Conservation (phyloP, 1,140 invertebrate genomes). For the Anagrus nilaparvatae region DNA sequence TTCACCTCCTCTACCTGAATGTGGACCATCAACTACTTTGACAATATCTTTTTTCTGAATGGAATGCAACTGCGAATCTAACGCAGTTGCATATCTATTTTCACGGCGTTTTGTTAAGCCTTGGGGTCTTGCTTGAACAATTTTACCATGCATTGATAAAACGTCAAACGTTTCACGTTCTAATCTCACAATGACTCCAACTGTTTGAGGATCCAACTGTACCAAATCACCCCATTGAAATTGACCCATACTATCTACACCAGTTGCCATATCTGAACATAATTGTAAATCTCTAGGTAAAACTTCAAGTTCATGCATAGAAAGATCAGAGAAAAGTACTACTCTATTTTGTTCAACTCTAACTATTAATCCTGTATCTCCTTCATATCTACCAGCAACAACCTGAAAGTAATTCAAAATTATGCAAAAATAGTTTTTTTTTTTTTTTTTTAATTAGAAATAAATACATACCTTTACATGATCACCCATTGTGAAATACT, state of each 20-base stretch:
- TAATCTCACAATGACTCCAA: conserved; percentile 93
- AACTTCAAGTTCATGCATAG: conserved; percentile 91
- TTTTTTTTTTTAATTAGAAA: neutral
- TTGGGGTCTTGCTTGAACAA: conserved; percentile 83
- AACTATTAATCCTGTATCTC: conserved; percentile 94
- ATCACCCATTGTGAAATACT: conserved; percentile 93
- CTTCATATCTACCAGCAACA: conserved; percentile 75
- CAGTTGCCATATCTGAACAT: conserved; percentile 94
- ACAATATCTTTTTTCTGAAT: conserved; percentile 91
- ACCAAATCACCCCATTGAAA: conserved; percentile 99
- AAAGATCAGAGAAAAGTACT: conserved; percentile 91
- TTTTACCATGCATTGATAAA: conserved; percentile 85
- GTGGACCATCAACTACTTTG: conserved; percentile 91
- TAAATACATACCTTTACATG: conserved; percentile 83
- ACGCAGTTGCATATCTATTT: conserved; percentile 73
- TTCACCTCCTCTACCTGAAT: conserved; percentile 85
- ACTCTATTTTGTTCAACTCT: conserved; percentile 86
- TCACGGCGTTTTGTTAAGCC: conserved; percentile 83
- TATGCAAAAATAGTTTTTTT: neutral
- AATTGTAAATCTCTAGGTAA: conserved; percentile 85
- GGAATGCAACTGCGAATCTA: conserved; percentile 89
- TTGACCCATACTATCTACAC: conserved; percentile 95
- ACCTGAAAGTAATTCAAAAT: conserved; percentile 18
- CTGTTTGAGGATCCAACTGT: conserved; percentile 87
- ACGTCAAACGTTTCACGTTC: conserved; percentile 94